Percentiles rank a stretch among this genome's conserved stretches.
Evolutionary conservation across 2,797 vertebrate genomes (phyloP).

Genomic region (Rhabdophis nuchalis): DNA sequence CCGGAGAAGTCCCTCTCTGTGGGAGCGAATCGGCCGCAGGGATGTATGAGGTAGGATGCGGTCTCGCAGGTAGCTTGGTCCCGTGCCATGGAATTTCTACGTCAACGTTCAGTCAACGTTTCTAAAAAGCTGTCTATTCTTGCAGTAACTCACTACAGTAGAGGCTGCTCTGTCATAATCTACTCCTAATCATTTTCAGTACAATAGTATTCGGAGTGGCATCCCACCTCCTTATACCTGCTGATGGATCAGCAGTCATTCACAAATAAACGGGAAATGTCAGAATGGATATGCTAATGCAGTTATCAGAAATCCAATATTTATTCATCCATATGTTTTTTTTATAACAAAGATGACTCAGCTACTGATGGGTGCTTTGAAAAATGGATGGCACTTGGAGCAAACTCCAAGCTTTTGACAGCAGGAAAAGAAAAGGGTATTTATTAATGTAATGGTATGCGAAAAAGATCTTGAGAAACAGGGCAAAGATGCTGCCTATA

Average conservation of each 20-base stretch:
- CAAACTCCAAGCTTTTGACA: not conserved
- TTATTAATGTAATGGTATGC: slow-evolving; percentile 8
- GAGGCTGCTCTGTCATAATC: not conserved
- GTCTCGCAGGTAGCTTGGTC: too few relatives aligned
- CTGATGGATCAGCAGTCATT: not conserved
- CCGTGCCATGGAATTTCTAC: too few relatives aligned
- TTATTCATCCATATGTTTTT: not conserved
- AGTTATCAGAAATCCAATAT: not conserved
- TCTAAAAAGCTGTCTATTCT: not conserved
- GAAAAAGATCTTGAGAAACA: too few relatives aligned
- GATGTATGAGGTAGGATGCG: too few relatives aligned
- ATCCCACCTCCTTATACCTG: not conserved
- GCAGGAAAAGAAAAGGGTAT: not conserved
- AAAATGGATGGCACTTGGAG: not conserved
- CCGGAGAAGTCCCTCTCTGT: too few relatives aligned
- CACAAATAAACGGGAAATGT: not conserved
- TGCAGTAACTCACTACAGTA: not conserved
- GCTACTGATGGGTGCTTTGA: not conserved
- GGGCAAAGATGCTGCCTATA: not conserved
- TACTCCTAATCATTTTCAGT: not conserved
- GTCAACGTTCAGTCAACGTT: too few relatives aligned
- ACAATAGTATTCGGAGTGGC: not conserved
- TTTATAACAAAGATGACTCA: slow-evolving; percentile 4
- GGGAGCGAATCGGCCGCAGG: too few relatives aligned
- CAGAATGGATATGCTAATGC: not conserved